Base-by-base conservation (phyloP, 2,888 invertebrate genomes). In the Stenoptilia bipunctidactyla region DNA sequence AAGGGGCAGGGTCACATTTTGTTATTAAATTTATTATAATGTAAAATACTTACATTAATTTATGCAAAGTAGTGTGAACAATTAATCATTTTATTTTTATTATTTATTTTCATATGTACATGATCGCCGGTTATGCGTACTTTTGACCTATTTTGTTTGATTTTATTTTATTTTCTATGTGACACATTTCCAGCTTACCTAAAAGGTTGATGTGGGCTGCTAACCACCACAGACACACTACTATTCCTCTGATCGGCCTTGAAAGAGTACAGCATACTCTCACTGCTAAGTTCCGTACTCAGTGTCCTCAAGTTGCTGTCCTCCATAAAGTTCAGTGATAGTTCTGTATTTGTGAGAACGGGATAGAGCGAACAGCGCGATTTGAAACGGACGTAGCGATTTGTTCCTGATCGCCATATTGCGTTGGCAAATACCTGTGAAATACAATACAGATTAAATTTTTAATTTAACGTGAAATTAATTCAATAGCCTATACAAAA, bases 371-470 rank as follows among this genome's bases (percentile, higher is more conserved):
- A 73, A 1, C 70, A 71, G 13, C 74, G 73, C 0, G 67, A 75
- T 46, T 76, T 82, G 39, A 83, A 73, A 14, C 83, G 76, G 0
- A 88, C 54, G 51, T 76, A 69, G 2, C 72, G 69, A 4, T 58
- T 52, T 0, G 75, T 67, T 1, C 77, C 59, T 0, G 75, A 72
- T 0, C 85, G 75, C 88, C 88, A 88, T 1, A 72, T 69, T 9
- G 61, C 73, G 47, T 83, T 79, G 0, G 77, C 74, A 52, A 72
- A 79, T 1, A 82, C 47, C 82, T 85, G 54, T 0, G 44, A 41
- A 13, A 41, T 20, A 30, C n/a, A n/a, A n/a, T n/a, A n/a, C n/a
- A n/a, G n/a, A n/a, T n/a, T n/a, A n/a, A n/a, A n/a, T n/a, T n/a
- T n/a, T n/a, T n/a, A n/a, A n/a, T n/a, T n/a, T n/a, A n/a, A n/a